Conservation (phyloP, 2,888 invertebrate species). For the Caenorhabditis doughertyi region DNA sequence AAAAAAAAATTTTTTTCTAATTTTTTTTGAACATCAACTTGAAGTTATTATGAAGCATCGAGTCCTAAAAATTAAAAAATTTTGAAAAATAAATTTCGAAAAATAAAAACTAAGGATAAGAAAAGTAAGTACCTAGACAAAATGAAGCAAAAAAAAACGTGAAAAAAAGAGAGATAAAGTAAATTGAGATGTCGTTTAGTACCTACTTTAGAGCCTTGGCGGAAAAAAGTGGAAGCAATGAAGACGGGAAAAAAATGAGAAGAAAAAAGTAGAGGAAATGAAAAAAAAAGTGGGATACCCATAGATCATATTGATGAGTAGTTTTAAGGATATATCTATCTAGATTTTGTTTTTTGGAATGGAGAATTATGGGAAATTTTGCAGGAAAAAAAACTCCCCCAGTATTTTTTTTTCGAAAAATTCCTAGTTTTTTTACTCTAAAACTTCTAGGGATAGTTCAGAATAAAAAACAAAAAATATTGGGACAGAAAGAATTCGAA, state of each 20-base stretch:
- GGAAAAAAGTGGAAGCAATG: too few species aligned
- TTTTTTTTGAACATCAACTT: too few species aligned
- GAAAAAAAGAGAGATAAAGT: not conserved
- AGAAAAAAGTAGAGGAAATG: not conserved
- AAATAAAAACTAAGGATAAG: not conserved
- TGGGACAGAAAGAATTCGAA: not conserved
- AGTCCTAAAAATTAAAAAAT: too few species aligned
- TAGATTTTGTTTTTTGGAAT: not conserved
- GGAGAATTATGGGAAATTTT: not conserved
- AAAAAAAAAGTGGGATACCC: constrained; percentile 2
- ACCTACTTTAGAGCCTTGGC: not conserved
- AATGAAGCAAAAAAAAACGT: constrained; percentile 6
- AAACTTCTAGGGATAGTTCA: not conserved
- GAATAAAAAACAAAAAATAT: not conserved
- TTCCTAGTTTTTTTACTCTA: too few species aligned
- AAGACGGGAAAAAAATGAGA: not conserved
- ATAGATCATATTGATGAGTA: constrained; percentile 2
- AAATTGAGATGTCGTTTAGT: constrained; percentile 23
- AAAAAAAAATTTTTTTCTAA: not conserved
- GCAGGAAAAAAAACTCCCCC: not conserved
- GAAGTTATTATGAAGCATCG: too few species aligned
- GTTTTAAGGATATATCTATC: not conserved
- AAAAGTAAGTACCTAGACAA: not conserved
- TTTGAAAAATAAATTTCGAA: too few species aligned
- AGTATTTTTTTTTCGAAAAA: too few species aligned